Percentiles rank a stretch among this genome's conserved stretches.
These are phyloP conservation scores for Garra rufa DNA, from an alignment of 2,113 vertebrate species.

Conservation along the genomic window DNA sequence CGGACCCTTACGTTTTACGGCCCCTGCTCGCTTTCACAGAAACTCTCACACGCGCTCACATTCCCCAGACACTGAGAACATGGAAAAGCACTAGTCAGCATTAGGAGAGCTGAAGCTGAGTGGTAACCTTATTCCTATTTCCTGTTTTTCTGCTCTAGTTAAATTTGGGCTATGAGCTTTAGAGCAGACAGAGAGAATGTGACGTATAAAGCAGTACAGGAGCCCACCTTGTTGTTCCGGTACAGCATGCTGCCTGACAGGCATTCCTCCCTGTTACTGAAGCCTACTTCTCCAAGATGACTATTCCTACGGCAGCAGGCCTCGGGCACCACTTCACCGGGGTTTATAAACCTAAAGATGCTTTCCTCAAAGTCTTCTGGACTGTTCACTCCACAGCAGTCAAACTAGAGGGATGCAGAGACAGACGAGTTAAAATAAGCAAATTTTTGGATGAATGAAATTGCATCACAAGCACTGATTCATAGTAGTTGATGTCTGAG, in stretches of 20 bases:
- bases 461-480: not conserved
- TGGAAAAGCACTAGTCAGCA: constrained; percentile 66
- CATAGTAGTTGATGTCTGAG: not conserved
- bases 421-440: not conserved
- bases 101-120: constrained; percentile 57
- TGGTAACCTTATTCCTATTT: constrained; percentile 61
- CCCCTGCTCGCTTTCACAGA: not conserved
- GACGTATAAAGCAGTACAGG: not conserved
- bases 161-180: constrained; percentile 59
- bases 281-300: constrained; percentile 73
- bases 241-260: constrained; percentile 79
- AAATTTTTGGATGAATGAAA: too few relatives aligned
- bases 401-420: constrained; percentile 79
- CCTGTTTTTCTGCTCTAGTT: constrained; percentile 64
- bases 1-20: not conserved
- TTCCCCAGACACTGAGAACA: constrained; percentile 56
- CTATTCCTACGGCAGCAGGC: constrained; percentile 87
- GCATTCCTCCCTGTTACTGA: constrained; percentile 82
- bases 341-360: constrained; percentile 74
- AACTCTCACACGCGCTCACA: constrained; percentile 26
- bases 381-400: constrained; percentile 94
- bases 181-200: constrained; percentile 44
- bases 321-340: constrained; percentile 75
- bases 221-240: constrained; percentile 88
- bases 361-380: constrained; percentile 89